Evolutionary conservation across 2,888 invertebrate species (phyloP), one percentile per base, ranked within the genome.

Genomic region (Cepaea hortensis): DNA sequence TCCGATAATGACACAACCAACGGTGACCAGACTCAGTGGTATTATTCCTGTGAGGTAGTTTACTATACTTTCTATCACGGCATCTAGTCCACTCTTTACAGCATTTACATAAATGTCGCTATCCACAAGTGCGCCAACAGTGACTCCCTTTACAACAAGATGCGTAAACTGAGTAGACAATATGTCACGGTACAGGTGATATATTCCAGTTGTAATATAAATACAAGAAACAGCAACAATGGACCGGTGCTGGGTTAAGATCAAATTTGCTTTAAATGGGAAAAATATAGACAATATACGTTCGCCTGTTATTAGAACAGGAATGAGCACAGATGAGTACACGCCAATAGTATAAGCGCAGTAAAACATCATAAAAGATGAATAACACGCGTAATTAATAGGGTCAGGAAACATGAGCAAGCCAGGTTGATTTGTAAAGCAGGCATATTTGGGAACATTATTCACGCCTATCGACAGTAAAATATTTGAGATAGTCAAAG

Each of bases 11-110:
- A 18, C 46, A 20, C n/a, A 65, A 18, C 80, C 80, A 15, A 80
- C 1, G 18, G 80, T 23, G 0, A 80, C 80, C 7, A 80, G 65
- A 50, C 35, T 20, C 6, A 77, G 11, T 5, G 77, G 77, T 11
- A 77, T n/a, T n/a, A 23, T n/a, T 55, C 79, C 79, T 0, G 79
- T 79, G 5, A 79, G 5, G 79, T 79, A 20, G 61, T 79, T 79
- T 3, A 11, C 15, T 11, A 61, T 61, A 13, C 55, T 13, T 7
- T 15, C 13, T 15, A 79, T 46, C 4, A 79, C 5, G 3, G 55
- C n/a, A 20, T 20, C 3, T 13, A 6, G 1, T 9, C 55, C 79
- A 23, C 55, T n/a, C 6, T 18, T 61, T 9, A 79, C 1, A 5
- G 9, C 61, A n/a, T 55, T 20, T 6, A 55, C 11, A 23, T 79